Base-by-base conservation (phyloP, 23 tunicate genomes). In the Halocynthia roretzi region DNA sequence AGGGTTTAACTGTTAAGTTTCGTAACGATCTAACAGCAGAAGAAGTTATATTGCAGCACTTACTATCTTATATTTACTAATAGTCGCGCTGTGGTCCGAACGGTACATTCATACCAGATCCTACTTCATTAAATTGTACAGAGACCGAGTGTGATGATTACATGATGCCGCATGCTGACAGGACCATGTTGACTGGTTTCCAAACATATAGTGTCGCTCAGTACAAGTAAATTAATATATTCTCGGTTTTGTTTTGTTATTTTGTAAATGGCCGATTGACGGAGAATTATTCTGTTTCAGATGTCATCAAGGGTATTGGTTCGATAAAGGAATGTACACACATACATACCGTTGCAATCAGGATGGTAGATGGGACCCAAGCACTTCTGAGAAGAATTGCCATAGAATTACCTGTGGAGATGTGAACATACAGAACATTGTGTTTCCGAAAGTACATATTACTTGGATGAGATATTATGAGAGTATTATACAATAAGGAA, bases 341-440 rank as follows among this genome's bases (percentile, higher is more conserved):
- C 56, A 61, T 51, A 62, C 52, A 11, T 82, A 81, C 56, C 17
- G 54, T 7, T 87, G 93, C 60, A 62, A 77, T 76, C 62, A 51
- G 9, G 68, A 87, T 62, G 93, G 93, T 19, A 60, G 76, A 17
- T 87, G 93, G 93, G 53, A 68, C 10, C 93, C 93, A 17, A 53
- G 50, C 44, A 64, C 53, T 51, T 15, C 17, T 61, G 71, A n/a
- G 81, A 70, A n/a, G 70, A 18, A 17, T 8, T 60, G 53, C 44
- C 44, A 31, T 31, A 31, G 4, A 31, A 31, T 31, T 31, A 31
- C 44, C 44, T 31, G 44, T 31, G 44, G 44, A 31, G 44, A 31
- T 31, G 44, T 31, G 44, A 0, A 31, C 44, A 31, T 31, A 31
- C 44, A 31, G 44, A 31, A 31, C 44, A 31, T 31, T 31, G 44